Evolutionary conservation across 2,888 invertebrate species (phyloP).

Genomic region (Nesidiocoris tenuis): DNA sequence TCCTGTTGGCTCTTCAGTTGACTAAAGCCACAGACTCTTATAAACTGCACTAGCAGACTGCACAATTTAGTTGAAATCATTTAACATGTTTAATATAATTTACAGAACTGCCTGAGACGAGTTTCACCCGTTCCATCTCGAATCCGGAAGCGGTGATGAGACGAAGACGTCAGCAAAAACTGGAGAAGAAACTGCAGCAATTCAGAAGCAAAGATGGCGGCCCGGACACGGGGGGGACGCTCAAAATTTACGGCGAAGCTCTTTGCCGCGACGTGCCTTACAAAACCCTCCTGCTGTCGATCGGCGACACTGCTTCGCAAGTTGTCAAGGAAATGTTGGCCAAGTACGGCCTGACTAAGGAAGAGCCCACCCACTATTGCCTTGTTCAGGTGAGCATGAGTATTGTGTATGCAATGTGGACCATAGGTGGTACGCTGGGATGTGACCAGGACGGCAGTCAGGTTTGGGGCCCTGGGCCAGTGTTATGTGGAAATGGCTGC

Average conservation of each 20-base stretch:
- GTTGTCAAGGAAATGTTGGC: constrained; percentile 95
- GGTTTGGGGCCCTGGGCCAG: no score
- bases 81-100: constrained; percentile 46
- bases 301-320: constrained; percentile 86
- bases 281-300: constrained; percentile 91
- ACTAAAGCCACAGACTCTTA: no score
- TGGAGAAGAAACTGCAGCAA: constrained; percentile 93
- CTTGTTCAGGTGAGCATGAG: constrained; percentile 90
- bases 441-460: no score
- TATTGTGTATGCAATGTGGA: no score
- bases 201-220: constrained; percentile 94
- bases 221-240: constrained; percentile 86
- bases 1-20: no score
- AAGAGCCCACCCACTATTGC: constrained; percentile 88
- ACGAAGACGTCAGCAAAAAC: constrained; percentile 89
- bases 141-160: constrained; percentile 99
- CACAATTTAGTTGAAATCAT: not conserved
- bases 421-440: no score
- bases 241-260: constrained; percentile 95
- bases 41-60: no score
- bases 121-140: constrained; percentile 97
- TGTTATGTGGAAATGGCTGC: no score
- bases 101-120: constrained; percentile 92
- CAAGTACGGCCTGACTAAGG: constrained; percentile 91
- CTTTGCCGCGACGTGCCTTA: constrained; percentile 96